Percentiles rank a stretch among this genome's conserved stretches.
These are phyloP conservation scores for Troides helena DNA, from an alignment of 2,888 invertebrate genomes.

Conservation along the genomic window DNA sequence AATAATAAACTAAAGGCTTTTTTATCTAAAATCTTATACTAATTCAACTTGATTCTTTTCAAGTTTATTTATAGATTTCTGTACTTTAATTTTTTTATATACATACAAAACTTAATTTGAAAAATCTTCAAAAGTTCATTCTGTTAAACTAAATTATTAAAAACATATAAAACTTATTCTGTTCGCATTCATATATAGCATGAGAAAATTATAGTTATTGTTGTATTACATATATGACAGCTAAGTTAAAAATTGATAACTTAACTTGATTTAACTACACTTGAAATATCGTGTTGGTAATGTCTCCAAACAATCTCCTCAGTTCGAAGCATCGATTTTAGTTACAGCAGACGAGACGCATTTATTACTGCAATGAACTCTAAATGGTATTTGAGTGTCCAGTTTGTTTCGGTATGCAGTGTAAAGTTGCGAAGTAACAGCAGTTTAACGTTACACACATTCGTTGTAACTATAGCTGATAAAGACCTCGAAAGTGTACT, in stretches of 20 bases:
- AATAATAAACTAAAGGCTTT: too few species aligned
- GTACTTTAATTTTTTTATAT: too few species aligned
- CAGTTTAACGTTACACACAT: slow-evolving; percentile 17
- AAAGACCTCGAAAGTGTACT: background rate
- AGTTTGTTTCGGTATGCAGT: slow-evolving; percentile 18
- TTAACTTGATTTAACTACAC: background rate
- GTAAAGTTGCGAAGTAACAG: slow-evolving; percentile 6
- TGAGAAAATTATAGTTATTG: too few species aligned
- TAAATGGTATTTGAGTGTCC: slow-evolving; percentile 14
- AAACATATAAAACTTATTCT: too few species aligned
- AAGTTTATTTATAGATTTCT: too few species aligned
- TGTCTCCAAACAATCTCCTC: background rate
- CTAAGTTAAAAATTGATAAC: background rate
- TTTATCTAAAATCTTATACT: too few species aligned
- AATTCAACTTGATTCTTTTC: too few species aligned
- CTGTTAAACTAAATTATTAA: too few species aligned
- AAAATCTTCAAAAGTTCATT: too few species aligned
- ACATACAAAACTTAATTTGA: too few species aligned
- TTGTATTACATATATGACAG: too few species aligned
- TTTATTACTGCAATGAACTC: background rate
- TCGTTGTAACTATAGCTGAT: slow-evolving; percentile 13
- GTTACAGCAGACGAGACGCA: background rate
- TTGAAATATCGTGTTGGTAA: background rate
- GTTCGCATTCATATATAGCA: too few species aligned
- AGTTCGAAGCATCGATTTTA: background rate